Evolutionary conservation across 2,113 vertebrate species (phyloP).

Genomic region (Bos taurus): DNA sequence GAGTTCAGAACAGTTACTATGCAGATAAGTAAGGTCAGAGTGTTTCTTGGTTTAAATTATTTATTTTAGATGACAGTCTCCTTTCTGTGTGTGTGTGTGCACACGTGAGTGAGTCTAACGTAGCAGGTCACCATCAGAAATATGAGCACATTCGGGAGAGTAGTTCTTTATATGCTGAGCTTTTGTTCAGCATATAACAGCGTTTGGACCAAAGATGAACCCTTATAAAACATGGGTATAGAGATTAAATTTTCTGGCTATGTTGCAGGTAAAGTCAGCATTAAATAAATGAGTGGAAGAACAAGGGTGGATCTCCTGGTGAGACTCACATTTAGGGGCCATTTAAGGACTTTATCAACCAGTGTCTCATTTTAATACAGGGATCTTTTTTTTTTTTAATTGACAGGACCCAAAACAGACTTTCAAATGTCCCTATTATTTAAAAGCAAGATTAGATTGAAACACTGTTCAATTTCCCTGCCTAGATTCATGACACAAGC

Average conservation of each 20-base stretch:
- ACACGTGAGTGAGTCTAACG: not conserved
- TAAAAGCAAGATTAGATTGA: conserved; percentile 44
- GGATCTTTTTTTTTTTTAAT: not conserved
- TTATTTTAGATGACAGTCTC: not conserved
- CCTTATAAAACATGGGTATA: conserved; percentile 18
- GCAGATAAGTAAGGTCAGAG: not conserved
- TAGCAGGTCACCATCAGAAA: not conserved
- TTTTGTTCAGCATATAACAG: not conserved
- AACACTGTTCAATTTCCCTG: not conserved
- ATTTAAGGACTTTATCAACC: conserved; percentile 20
- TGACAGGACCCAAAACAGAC: not conserved
- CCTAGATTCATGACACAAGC: not conserved
- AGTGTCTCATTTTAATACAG: not conserved
- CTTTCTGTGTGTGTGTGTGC: not conserved
- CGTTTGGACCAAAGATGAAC: conserved; percentile 49
- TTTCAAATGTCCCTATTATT: conserved; percentile 18
- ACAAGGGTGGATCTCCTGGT: not conserved
- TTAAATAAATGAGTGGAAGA: conserved; percentile 33
- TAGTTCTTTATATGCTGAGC: not conserved
- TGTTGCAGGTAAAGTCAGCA: conserved; percentile 6
- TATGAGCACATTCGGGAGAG: not conserved
- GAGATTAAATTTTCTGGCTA: conserved; percentile 1
- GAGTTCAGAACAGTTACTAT: not conserved
- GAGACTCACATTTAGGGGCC: not conserved
- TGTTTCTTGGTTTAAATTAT: not conserved